Conservation (phyloP, 2,888 invertebrate genomes). For the Dynastes tityus region DNA sequence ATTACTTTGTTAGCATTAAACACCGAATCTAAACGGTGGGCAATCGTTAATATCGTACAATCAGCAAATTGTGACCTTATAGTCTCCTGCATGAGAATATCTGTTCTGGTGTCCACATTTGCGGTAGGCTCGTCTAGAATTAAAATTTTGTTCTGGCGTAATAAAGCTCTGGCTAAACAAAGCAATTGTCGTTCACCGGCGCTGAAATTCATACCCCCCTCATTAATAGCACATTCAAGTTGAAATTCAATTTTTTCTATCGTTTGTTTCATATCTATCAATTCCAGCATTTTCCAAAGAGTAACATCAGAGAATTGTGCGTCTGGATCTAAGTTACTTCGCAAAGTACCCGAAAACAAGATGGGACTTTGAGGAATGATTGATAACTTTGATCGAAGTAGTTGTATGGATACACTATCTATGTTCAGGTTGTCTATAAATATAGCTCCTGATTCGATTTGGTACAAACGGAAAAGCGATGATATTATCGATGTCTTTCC, state of each 20-base stretch:
- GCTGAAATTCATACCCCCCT: constrained; percentile 72
- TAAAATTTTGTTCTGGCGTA: constrained; percentile 67
- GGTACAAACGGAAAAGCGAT: constrained; percentile 85
- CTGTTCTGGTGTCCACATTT: constrained; percentile 84
- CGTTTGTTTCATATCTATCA: constrained; percentile 82
- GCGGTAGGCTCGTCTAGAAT: constrained; percentile 82
- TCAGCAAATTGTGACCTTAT: constrained; percentile 80
- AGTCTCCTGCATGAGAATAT: constrained; percentile 81
- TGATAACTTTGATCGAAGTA: constrained; percentile 82
- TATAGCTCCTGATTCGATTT: constrained; percentile 80
- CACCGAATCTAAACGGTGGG: constrained; percentile 86
- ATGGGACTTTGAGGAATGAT: constrained; percentile 92
- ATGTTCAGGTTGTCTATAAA: constrained; percentile 86
- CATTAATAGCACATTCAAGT: constrained; percentile 79
- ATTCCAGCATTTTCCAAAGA: constrained; percentile 87
- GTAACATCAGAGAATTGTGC: constrained; percentile 82
- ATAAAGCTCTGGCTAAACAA: constrained; percentile 77
- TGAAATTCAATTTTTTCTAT: constrained; percentile 75
- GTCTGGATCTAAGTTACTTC: constrained; percentile 92
- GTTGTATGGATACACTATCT: constrained; percentile 79
- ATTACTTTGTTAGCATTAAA: constrained; percentile 87
- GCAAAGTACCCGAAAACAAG: constrained; percentile 87
- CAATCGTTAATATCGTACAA: constrained; percentile 87
- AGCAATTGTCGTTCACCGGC: constrained; percentile 77
- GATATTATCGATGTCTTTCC: constrained; percentile 85